phyloP scores from a whole-genome alignment of 2,113 vertebrate genomes.

The Emydura subglobosa region DNA sequence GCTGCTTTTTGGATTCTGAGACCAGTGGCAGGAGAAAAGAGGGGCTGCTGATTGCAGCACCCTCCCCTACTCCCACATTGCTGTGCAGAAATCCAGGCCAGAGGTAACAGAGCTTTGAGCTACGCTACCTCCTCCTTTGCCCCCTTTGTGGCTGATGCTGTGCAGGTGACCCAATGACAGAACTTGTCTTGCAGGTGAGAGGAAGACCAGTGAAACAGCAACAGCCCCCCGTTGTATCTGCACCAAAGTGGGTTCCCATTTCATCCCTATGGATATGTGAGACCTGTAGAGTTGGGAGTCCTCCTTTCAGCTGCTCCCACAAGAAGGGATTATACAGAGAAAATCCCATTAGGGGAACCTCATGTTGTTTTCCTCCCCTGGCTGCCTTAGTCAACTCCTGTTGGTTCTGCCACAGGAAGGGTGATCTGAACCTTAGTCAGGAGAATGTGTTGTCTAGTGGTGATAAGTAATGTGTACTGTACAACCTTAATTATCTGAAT shows the following conservation, averaged over 20 bases:
- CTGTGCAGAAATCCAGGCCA: not conserved
- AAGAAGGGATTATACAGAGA: not conserved
- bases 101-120: constrained; percentile 17
- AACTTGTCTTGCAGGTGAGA: not conserved
- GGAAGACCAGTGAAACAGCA: not conserved
- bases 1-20: not conserved
- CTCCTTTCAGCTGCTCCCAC: not conserved
- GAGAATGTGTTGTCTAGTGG: not conserved
- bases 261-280: not conserved
- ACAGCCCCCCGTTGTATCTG: not conserved
- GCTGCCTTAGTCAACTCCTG: not conserved
- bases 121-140: not conserved
- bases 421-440: not conserved
- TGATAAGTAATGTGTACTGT: not conserved
- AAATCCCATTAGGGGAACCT: not conserved
- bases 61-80: not conserved
- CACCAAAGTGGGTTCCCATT: not conserved
- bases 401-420: not conserved
- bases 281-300: not conserved
- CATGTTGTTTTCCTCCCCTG: not conserved
- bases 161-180: not conserved
- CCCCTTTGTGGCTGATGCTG: not conserved
- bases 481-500: not conserved
- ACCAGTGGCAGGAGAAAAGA: not conserved
- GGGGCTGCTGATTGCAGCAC: not conserved